These are phyloP conservation scores for Actinemys pallida DNA, from an alignment of 2,113 vertebrate species.

Conservation along the genomic window DNA sequence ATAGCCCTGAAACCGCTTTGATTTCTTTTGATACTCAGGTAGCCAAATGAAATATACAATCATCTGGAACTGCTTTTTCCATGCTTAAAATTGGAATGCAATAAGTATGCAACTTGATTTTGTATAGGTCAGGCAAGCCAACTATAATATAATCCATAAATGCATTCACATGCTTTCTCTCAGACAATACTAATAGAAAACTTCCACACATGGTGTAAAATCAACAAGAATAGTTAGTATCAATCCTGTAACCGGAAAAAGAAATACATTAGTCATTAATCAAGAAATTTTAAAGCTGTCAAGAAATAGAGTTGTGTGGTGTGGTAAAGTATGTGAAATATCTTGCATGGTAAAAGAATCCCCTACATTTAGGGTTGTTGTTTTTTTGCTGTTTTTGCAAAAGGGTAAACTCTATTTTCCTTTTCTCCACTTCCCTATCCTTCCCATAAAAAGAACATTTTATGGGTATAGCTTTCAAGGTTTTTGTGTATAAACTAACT, in stretches of 20 bases:
- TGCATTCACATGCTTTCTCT: not conserved
- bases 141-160: not conserved
- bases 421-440: not conserved
- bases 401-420: not conserved
- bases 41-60: not conserved
- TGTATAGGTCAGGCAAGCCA: not conserved
- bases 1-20: not conserved
- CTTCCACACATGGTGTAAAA: not conserved
- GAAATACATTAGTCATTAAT: accelerated
- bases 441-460: not conserved
- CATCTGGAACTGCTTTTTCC: not conserved
- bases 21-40: not conserved
- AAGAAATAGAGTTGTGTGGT: not conserved
- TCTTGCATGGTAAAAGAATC: not conserved
- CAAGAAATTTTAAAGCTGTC: not conserved
- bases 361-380: not conserved
- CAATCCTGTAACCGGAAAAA: not conserved
- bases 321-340: not conserved
- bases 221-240: not conserved
- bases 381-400: not conserved
- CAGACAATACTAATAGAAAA: not conserved
- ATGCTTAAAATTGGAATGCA: not conserved
- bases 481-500: not conserved
- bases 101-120: constrained; percentile 9
- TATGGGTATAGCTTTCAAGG: not conserved